These are phyloP conservation scores for Nicator chloris DNA, from an alignment of 2,113 vertebrate genomes.

Conservation along the genomic window DNA sequence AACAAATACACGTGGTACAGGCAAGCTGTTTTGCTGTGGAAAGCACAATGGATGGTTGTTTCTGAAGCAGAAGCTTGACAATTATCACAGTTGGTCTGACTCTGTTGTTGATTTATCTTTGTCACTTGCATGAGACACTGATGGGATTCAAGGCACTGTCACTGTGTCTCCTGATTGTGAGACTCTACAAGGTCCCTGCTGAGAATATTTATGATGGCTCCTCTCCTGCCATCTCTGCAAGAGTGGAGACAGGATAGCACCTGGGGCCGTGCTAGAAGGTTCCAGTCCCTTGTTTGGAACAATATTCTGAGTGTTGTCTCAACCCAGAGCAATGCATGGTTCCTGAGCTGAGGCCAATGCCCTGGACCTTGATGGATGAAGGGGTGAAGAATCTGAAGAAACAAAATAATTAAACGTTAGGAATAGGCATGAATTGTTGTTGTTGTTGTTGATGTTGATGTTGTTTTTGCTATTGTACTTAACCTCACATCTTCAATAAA, in stretches of 20 bases:
- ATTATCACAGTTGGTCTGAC: neutral
- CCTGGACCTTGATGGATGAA: neutral
- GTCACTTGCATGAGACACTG: neutral
- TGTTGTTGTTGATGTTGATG: neutral
- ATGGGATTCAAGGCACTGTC: neutral
- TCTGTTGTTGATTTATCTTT: neutral
- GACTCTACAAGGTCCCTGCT: neutral
- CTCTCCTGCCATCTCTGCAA: neutral
- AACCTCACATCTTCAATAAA: neutral
- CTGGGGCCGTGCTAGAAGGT: neutral
- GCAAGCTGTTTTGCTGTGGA: neutral
- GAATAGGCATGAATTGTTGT: neutral
- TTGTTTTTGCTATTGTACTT: neutral
- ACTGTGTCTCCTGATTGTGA: neutral
- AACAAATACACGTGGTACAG: neutral
- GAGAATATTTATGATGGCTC: neutral
- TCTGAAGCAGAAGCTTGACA: neutral
- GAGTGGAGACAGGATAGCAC: neutral
- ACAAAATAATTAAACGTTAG: neutral
- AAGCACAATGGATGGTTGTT: rapidly evolving
- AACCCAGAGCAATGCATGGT: neutral
- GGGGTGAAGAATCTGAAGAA: neutral
- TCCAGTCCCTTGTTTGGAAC: neutral
- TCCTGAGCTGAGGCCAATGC: neutral
- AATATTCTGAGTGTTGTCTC: neutral